Conservation (phyloP, 2,888 invertebrate genomes). For the Dryobota labecula region DNA sequence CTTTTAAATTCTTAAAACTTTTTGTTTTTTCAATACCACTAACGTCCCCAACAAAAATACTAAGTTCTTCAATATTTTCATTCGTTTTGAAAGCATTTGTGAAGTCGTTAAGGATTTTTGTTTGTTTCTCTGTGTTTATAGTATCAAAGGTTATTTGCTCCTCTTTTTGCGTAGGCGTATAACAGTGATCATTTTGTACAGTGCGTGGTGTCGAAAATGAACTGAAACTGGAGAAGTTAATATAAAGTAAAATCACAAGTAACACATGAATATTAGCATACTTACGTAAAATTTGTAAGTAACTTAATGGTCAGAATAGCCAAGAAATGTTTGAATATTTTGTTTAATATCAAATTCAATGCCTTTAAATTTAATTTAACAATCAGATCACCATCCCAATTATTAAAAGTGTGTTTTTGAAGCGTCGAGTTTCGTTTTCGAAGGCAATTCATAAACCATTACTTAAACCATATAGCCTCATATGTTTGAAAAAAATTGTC, state of each 20-base stretch:
- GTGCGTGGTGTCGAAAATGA: constrained; percentile 80
- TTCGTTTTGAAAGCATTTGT: constrained; percentile 54
- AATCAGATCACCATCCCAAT: not conserved
- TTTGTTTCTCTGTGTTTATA: constrained; percentile 47
- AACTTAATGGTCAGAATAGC: not conserved
- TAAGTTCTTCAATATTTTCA: constrained; percentile 34
- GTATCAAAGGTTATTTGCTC: constrained; percentile 52
- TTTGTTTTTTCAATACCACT: not conserved
- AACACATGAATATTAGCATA: not conserved
- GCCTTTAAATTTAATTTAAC: not conserved
- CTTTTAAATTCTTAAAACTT: constrained; percentile 27
- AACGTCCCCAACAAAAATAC: constrained; percentile 12
- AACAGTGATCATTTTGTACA: constrained; percentile 72
- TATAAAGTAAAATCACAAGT: not conserved
- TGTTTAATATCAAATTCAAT: not conserved
- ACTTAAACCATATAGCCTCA: too few species aligned
- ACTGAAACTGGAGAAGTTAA: constrained; percentile 75
- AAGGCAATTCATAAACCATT: not conserved
- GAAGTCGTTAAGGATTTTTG: constrained; percentile 46
- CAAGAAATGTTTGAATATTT: not conserved
- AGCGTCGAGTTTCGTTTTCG: not conserved
- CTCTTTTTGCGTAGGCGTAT: constrained; percentile 71
- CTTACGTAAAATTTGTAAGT: not conserved
- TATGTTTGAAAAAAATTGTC: not conserved
- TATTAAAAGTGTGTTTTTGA: not conserved